Base-by-base conservation (phyloP, 2,797 vertebrate genomes). In the Amblyraja radiata region DNA sequence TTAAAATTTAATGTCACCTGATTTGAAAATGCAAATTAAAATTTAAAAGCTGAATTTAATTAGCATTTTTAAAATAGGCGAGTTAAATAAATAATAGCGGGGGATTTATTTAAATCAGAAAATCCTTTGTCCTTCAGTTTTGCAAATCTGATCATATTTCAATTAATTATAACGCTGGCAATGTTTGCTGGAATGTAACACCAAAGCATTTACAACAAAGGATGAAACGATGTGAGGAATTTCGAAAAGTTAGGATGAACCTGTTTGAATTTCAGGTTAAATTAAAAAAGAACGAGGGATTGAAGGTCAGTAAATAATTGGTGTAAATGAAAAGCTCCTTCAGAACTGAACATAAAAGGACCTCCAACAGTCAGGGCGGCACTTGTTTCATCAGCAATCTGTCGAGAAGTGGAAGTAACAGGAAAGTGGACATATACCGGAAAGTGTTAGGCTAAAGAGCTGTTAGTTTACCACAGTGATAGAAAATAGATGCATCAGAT, bases 381-480 rank as follows among this genome's bases (percentile, higher is more conserved):
- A 32, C 32, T 88, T 68, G 68, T 68, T 21, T 39, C 6, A 88
- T 88, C 61, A 65, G 84, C 68, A 18, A 18, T 63, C 63, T 32
- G 61, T 88, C 63, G 3, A 68, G 84, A 36, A 68, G 63, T 63
- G 16, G 10, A 68, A 36, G 16, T 68, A 32, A 68, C 84, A 88
- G n/a, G 21, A 36, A 88, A 36, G 32, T 39, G 9, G 61, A 3
- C 36, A 1, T 36, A 23, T 5, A 36, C n/a, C 36, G 84, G 61
- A 5, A 88, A 88, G 61, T 88, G 63, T 68, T 88, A 4, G 23
- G 84, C 16, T 88, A 63, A 88, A 88, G 84, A 88, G n/a, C 65
- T 88, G 84, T 28, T 65, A 65, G n/a, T 88, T 32, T 6, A 68
- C 7, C n/a, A 58, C 61, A 88, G n/a, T 88, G 84, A 88, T 6